Evolutionary conservation across 2,797 vertebrate genomes (phyloP).

Genomic region (Thunnus albacares): DNA sequence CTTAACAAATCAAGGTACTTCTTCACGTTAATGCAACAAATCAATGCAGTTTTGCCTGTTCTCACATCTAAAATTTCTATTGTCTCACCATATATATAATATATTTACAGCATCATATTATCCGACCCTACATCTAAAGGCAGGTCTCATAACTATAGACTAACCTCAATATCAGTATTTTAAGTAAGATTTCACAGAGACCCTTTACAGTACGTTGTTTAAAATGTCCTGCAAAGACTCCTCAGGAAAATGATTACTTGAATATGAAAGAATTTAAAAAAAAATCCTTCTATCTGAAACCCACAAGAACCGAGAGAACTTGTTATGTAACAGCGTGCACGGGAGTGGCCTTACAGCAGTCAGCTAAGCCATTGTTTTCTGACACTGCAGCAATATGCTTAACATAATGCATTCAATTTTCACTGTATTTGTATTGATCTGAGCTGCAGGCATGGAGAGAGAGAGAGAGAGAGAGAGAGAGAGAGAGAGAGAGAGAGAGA

Average conservation of each 20-base stretch:
- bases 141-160: not conserved
- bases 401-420: conserved; percentile 55
- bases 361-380: conserved; percentile 24
- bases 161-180: not conserved
- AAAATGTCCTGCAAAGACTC: not conserved
- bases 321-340: conserved; percentile 58
- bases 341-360: not conserved
- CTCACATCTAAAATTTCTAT: not conserved
- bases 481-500: conserved; percentile 21
- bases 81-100: not conserved
- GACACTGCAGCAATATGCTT: conserved; percentile 39
- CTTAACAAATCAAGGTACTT: too few relatives aligned
- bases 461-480: conserved; percentile 26
- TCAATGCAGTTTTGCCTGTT: not conserved
- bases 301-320: not conserved
- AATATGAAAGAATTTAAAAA: too few relatives aligned
- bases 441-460: conserved; percentile 24
- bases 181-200: not conserved
- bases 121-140: not conserved
- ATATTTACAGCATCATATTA: not conserved
- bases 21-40: not conserved
- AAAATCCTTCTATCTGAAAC: not conserved
- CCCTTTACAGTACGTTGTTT: not conserved
- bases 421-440: conserved; percentile 64
- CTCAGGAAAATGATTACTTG: not conserved